These are phyloP conservation scores for Deladenus siricidicola DNA, from an alignment of 2,888 invertebrate species.

Conservation along the genomic window DNA sequence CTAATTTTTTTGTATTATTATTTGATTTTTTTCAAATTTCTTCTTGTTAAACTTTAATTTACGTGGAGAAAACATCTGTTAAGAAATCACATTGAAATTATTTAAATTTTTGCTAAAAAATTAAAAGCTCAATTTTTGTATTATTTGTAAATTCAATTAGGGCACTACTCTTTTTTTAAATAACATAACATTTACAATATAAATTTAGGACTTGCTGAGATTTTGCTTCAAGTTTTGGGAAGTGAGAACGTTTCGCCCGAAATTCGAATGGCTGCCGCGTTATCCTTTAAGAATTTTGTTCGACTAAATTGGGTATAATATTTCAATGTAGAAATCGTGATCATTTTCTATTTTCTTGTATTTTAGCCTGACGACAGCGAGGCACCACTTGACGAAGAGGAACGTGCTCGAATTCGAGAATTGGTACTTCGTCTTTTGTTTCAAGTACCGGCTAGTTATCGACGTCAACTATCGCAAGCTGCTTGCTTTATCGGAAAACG, in stretches of 20 bases:
- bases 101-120: too few relatives aligned
- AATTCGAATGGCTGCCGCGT: conserved; percentile 80
- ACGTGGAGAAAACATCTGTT: too few relatives aligned
- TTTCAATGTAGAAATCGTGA: not conserved
- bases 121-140: too few relatives aligned
- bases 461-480: conserved; percentile 66
- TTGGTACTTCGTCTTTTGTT: conserved; percentile 74
- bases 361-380: conserved; percentile 19
- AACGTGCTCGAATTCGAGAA: conserved; percentile 58
- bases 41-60: too few relatives aligned
- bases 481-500: conserved; percentile 50
- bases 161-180: not conserved
- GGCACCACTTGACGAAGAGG: conserved; percentile 24
- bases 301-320: conserved; percentile 82
- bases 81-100: too few relatives aligned
- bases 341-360: not conserved
- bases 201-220: conserved; percentile 14
- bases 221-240: conserved; percentile 58
- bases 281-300: conserved; percentile 91
- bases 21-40: too few relatives aligned
- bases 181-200: too few relatives aligned
- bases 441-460: conserved; percentile 81
- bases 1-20: too few relatives aligned
- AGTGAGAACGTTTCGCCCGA: conserved; percentile 75
- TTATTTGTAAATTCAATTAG: too few relatives aligned